phyloP scores from a whole-genome alignment of 2,113 vertebrate species.

The Cryptoleucopteryx plumbea region DNA sequence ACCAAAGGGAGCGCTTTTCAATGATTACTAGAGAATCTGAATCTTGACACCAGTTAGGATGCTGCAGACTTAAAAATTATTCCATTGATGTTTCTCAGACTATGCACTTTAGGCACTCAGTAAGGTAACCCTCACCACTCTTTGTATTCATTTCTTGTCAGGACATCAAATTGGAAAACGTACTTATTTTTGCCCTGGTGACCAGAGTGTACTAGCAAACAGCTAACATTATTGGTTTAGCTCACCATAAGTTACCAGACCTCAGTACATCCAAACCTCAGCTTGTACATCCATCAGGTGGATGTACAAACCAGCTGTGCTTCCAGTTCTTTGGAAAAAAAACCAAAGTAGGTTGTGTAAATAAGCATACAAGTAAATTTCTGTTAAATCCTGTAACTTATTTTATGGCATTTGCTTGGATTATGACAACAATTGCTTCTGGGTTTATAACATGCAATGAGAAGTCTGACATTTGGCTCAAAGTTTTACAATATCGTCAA shows the following conservation, averaged over 20 bases:
- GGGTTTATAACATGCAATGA: neutral
- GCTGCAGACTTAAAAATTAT: neutral
- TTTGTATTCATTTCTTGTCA: neutral
- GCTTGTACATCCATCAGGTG: neutral
- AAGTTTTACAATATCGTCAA: neutral
- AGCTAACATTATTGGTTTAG: neutral
- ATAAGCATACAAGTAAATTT: neutral
- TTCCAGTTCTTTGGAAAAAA: neutral
- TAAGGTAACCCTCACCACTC: neutral
- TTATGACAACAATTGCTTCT: neutral
- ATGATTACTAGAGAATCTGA: neutral
- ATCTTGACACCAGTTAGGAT: neutral
- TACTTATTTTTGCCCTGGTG: neutral
- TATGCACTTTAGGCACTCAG: too few relatives aligned
- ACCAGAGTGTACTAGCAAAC: neutral
- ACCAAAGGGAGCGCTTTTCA: neutral
- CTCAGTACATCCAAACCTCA: neutral
- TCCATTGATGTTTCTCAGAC: neutral
- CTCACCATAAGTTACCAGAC: neutral
- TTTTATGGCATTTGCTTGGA: neutral
- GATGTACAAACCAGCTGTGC: neutral
- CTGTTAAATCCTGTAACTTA: neutral
- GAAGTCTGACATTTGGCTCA: neutral
- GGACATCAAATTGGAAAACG: neutral
- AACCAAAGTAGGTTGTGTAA: neutral